Evolutionary conservation across 2,797 vertebrate genomes (phyloP), one percentile per base, ranked within the genome.

Genomic region (Neomorphus geoffroyi): DNA sequence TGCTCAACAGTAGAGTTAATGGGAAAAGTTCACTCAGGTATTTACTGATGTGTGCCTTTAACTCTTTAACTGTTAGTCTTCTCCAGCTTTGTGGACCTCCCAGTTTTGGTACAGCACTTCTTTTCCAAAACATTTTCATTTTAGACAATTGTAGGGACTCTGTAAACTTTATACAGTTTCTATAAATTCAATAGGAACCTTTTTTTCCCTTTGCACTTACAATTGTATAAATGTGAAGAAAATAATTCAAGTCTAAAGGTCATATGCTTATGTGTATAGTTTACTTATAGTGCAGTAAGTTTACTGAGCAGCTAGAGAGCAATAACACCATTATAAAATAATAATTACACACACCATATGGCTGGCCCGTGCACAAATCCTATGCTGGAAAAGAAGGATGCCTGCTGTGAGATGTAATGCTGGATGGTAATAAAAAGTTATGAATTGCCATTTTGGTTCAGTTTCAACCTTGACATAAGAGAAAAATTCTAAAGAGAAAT

Each of bases 131-230:
- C 56, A 46, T 73, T 79, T 92, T 93, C 50, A 84, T 93, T 88
- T 69, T 69, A 82, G 92, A 84, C 0, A 17, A 82, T 70, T 92
- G 95, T 88, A 85, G 90, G 96, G 91, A 97, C 97, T 97, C 96
- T 91, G 96, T 98, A 98, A 98, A 98, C 77, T 94, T 98, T 97
- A 97, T 96, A 97, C 58, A 88, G 94, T 96, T 97, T 97, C 96
- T 95, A 96, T 97, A 98, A 97, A 97, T 86, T 88, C 94, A 93
- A 97, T 71, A 3, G 60, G 90, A 94, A 91, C 41, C 96, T 97
- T 97, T 96, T 96, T 97, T 50, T 85, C 88, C 56, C 67, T 95
- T 96, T 19, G 6, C 97, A 95, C 94, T 90, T 96, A 95, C 91
- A 94, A 96, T 96, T 39, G 94, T 92, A 94, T 96, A 96, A 97